A percentile compares a stretch with the other conserved stretches of the same genome.
Conservation (phyloP, 2,888 invertebrate species). For the Drosophila paranaensis region DNA sequence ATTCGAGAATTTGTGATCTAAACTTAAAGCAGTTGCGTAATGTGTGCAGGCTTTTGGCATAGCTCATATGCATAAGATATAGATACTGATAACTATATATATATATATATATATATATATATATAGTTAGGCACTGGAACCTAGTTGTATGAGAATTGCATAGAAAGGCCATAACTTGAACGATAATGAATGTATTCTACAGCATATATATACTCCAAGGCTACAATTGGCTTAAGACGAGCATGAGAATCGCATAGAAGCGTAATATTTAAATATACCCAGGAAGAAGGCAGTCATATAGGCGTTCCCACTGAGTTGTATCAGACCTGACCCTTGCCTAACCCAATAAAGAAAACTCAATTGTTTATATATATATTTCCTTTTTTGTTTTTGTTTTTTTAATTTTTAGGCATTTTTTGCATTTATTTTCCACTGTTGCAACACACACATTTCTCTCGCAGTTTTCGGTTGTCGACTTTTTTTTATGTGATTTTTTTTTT, state of each 20-base stretch:
- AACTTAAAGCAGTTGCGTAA: not conserved
- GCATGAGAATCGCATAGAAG: not conserved
- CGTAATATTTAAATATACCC: no score
- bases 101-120: not conserved
- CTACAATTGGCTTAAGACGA: no score
- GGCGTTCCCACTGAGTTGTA: no score
- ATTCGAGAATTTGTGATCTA: no score
- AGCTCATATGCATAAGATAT: not conserved
- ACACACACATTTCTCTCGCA: conserved; percentile 56
- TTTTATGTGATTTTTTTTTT: conserved; percentile 62
- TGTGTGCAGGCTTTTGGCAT: not conserved
- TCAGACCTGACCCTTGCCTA: no score
- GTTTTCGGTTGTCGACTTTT: conserved; percentile 47
- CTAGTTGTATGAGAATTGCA: not conserved
- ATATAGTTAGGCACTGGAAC: not conserved
- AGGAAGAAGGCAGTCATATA: no score
- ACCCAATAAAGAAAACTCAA: conserved; percentile 13
- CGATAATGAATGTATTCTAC: not conserved
- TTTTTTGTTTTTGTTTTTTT: conserved; percentile 19
- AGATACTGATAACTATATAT: not conserved
- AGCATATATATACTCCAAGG: no score
- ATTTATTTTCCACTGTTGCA: conserved; percentile 64
- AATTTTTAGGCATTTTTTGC: conserved; percentile 69
- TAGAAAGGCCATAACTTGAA: not conserved
- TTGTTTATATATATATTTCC: conserved; percentile 14